phyloP scores from a whole-genome alignment of 1,140 invertebrate species.

The Philotrypesis tridentata region DNA sequence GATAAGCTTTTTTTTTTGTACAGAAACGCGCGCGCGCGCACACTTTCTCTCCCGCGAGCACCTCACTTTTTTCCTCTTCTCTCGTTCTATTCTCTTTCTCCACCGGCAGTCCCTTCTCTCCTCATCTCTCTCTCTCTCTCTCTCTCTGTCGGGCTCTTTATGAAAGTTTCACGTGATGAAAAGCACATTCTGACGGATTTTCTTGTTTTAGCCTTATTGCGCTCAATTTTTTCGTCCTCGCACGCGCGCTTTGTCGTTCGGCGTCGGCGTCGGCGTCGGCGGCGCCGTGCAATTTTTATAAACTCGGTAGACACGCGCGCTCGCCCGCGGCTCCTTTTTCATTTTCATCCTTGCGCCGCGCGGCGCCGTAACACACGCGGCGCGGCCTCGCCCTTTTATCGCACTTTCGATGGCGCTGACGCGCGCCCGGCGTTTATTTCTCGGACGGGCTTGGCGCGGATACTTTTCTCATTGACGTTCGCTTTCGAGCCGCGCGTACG shows the following conservation, averaged over 20 bases:
- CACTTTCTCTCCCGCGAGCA: not conserved
- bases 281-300: conserved; percentile 46
- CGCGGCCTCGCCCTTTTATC: not conserved
- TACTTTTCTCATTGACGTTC: conserved; percentile 17
- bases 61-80: not conserved
- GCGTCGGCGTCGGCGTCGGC: not conserved
- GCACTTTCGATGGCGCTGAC: conserved; percentile 1
- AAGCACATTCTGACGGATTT: conserved; percentile 41
- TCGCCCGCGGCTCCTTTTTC: not conserved
- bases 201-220: conserved; percentile 44
- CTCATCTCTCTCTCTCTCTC: not conserved
- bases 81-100: too few relatives aligned
- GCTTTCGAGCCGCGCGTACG: conserved; percentile 33
- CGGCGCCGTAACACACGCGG: too few relatives aligned
- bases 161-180: conserved; percentile 40
- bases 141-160: not conserved
- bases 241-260: conserved; percentile 24
- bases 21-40: not conserved
- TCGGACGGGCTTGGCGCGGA: not conserved
- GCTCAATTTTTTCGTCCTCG: conserved; percentile 30
- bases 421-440: conserved; percentile 26
- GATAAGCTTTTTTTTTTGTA: not conserved
- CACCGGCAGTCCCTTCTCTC: too few relatives aligned
- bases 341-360: not conserved
- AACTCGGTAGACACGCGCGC: conserved; percentile 32